Evolutionary conservation across 2,113 vertebrate species (phyloP), one percentile per base, ranked within the genome.

Genomic region (Mystacornis crossleyi): DNA sequence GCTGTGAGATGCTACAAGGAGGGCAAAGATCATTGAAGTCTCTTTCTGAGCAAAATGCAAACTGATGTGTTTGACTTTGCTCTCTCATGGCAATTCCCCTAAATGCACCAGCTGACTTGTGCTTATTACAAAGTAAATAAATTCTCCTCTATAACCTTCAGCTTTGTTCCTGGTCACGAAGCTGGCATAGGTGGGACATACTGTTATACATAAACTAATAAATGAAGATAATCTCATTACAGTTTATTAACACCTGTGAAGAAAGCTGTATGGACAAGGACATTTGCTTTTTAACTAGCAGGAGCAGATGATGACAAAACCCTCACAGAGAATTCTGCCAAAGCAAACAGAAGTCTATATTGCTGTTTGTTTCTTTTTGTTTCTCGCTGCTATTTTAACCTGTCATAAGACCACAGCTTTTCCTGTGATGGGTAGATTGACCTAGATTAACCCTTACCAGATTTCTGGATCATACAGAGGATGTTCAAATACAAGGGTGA

Each of bases 321-420:
- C 36, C 19, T 83, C 29, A 10, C 9, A 78, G 73, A 66, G 18
- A 33, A 87, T 65, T 28, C 70, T 50, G 82, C 80, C 91, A 95
- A 92, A 77, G 3, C 65, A 94, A 93, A 86, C 64, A 78, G 55
- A 84, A 86, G 23, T 51, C 45, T 50, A 3, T 34, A 73, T 18
- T 70, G 23, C 20, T 82, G 12, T 55, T 93, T 90, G 54, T 66
- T 94, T 94, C 43, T 71, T 43, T 89, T 73, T 66, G 8, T 0
- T 84, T 92, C 69, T 81, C 75, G n/a, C 15, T 81, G 54, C 8
- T 77, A 14, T 90, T 95, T 95, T 86, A 91, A 95, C 86, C 48
- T 84, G 10, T 2, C 36, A 64, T 86, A 93, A 95, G 17, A 81
- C 26, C 34, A 53, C 17, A 62, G 60, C n/a, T 90, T 91, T 93